Percentiles rank a stretch among this genome's conserved stretches.
Evolutionary conservation across 1,140 invertebrate species (phyloP).

Genomic region (Neoseiulus cucumeris): DNA sequence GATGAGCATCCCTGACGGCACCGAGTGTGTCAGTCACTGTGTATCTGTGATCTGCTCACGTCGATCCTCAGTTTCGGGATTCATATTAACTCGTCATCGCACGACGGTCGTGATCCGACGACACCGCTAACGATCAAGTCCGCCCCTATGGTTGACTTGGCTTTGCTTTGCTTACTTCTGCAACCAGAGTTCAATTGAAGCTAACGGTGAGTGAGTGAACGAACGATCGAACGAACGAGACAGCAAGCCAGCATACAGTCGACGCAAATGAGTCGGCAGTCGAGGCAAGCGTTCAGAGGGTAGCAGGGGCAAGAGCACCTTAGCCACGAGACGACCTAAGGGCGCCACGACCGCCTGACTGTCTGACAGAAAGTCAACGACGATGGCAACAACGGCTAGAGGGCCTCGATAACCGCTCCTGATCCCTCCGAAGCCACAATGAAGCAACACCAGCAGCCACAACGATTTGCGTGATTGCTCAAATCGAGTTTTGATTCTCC

Average conservation of each 20-base stretch:
- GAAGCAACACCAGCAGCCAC: too few species aligned
- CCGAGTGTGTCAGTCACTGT: neutral
- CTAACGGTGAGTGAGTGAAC: neutral
- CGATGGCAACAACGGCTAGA: too few species aligned
- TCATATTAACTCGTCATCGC: neutral
- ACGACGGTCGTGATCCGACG: neutral
- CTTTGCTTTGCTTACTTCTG: neutral
- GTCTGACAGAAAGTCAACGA: too few species aligned
- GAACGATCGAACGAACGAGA: neutral
- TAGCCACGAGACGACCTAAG: neutral
- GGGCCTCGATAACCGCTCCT: too few species aligned
- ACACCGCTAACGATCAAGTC: slow-evolving; percentile 7
- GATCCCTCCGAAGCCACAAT: too few species aligned
- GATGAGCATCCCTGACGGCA: neutral
- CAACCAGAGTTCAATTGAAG: neutral
- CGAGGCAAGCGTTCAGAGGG: neutral
- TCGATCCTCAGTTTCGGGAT: neutral
- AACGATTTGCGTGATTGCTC: too few species aligned
- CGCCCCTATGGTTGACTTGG: slow-evolving; percentile 1
- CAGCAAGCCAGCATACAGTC: neutral
- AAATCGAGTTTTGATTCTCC: too few species aligned
- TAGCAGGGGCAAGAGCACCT: neutral
- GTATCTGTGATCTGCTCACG: neutral
- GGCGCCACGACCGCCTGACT: too few species aligned
- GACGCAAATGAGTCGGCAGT: neutral